phyloP scores from a whole-genome alignment of 2,888 invertebrate species.

The Meandrusa payeni region DNA sequence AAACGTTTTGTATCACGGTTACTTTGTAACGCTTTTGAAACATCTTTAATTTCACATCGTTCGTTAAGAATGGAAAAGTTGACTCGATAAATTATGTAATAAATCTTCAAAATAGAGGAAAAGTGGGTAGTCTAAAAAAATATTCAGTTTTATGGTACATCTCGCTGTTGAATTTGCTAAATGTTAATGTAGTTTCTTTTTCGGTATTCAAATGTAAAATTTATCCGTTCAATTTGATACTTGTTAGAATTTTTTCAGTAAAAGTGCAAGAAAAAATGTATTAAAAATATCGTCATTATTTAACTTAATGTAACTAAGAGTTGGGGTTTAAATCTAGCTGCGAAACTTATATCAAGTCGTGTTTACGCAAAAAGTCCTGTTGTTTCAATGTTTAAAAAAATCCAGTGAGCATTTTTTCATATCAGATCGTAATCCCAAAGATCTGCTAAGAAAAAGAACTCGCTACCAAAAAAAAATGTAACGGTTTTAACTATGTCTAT shows the following conservation, averaged over 20 bases:
- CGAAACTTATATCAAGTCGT: constrained; percentile 53
- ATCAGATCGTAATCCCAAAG: constrained; percentile 30
- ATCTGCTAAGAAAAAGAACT: constrained; percentile 40
- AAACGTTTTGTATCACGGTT: constrained; percentile 41
- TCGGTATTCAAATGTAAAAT: constrained; percentile 39
- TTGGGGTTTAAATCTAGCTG: constrained; percentile 58
- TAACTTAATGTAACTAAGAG: constrained; percentile 54
- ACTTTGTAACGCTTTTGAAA: constrained; percentile 10
- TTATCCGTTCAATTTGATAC: constrained; percentile 28
- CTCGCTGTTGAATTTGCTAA: constrained; percentile 15
- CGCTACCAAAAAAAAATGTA: constrained; percentile 60
- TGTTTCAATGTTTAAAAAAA: constrained; percentile 59
- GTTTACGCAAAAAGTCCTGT: constrained; percentile 59
- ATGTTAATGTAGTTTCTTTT: constrained; percentile 57
- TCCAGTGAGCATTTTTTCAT: constrained; percentile 44
- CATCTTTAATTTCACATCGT: constrained; percentile 6
- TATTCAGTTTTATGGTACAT: constrained; percentile 17
- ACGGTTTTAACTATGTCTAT: constrained; percentile 75
- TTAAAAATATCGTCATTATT: constrained; percentile 56
- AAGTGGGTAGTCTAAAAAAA: constrained; percentile 25
- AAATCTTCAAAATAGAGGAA: too few species aligned
- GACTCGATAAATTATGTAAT: too few species aligned
- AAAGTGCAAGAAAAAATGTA: constrained; percentile 49
- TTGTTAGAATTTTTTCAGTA: constrained; percentile 37
- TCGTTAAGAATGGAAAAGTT: too few species aligned